These are phyloP conservation scores for Nymphalis io DNA, from an alignment of 1,140 invertebrate genomes.

Conservation along the genomic window DNA sequence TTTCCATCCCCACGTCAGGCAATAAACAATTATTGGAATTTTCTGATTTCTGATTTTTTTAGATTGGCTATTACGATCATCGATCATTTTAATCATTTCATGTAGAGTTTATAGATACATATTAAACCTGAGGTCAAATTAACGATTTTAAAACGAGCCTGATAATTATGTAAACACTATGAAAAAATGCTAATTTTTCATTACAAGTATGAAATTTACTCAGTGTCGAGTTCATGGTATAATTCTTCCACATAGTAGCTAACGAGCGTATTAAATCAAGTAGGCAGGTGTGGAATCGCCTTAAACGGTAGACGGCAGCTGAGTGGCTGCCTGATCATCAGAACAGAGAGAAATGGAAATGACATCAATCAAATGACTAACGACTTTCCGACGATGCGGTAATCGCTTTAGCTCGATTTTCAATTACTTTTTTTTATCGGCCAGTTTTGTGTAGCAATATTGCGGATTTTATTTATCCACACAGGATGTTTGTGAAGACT, in stretches of 20 bases:
- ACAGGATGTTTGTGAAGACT: too few species aligned
- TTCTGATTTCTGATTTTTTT: too few species aligned
- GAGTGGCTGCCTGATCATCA: slow-evolving; percentile 20
- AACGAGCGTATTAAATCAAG: slow-evolving; percentile 41
- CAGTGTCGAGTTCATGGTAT: slow-evolving; percentile 11
- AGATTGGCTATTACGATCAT: too few species aligned
- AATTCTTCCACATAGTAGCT: slow-evolving; percentile 35
- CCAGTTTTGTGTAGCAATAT: too few species aligned
- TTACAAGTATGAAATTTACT: slow-evolving; percentile 7
- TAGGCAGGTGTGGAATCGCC: slow-evolving; percentile 39
- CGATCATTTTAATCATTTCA: too few species aligned
- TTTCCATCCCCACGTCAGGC: too few species aligned
- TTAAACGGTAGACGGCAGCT: slow-evolving; percentile 36
- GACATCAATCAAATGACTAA: neutral
- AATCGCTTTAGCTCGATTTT: too few species aligned
- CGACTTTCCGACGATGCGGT: too few species aligned
- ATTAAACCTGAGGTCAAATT: neutral
- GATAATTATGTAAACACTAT: neutral
- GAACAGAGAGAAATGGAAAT: slow-evolving; percentile 12
- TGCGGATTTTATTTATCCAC: too few species aligned
- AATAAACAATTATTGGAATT: too few species aligned
- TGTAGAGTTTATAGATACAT: neutral
- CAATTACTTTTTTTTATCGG: too few species aligned
- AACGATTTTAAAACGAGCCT: neutral
- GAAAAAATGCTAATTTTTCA: slow-evolving; percentile 3